Base-by-base conservation (phyloP, 2,797 vertebrate genomes). In the Varecia variegata region DNA sequence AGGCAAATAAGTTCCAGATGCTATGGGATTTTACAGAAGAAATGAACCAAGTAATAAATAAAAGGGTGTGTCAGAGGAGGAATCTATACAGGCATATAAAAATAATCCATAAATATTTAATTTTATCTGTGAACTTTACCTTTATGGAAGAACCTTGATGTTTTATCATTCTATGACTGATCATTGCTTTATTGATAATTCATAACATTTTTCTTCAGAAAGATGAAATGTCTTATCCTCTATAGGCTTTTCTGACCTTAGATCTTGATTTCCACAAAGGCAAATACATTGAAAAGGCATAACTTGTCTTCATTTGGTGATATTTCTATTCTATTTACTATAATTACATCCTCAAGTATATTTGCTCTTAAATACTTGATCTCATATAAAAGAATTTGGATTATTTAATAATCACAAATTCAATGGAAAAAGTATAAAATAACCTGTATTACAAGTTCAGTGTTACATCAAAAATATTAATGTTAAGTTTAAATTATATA, bases 331-430 rank as follows among this genome's bases (percentile, higher is more conserved):
- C 17, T 95, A 74, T 38, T 77, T 68, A 14, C n/a, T n/a, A 32
- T 52, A 58, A 65, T 83, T 80, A 83, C 52, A 71, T 47, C 14
- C 17, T 95, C 47, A 87, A 52, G 20, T 71, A 20, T 47, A 90
- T 56, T 90, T 87, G 27, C 5, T 54, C 35, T 90, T 90, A 86
- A 89, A 93, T 68, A 23, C 32, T 84, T 96, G 17, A n/a, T 79
- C 8, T 93, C 74, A 71, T 62, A 60, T 76, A 4, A 70, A 79
- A 40, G n/a, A 82, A 14, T 65, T 40, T 67, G 7, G 7, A 58
- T 76, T 12, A 94, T 71, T 88, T 65, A 52, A 88, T 92, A 40
- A 81, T 35, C 43, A 40, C 15, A 93, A 40, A 85, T 81, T 9
- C 15, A 94, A 30, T 71, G 4, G 30, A 62, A 71, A 94, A 13